Base-by-base conservation (phyloP, 2,888 invertebrate genomes). In the Anagyrus pseudococci region DNA sequence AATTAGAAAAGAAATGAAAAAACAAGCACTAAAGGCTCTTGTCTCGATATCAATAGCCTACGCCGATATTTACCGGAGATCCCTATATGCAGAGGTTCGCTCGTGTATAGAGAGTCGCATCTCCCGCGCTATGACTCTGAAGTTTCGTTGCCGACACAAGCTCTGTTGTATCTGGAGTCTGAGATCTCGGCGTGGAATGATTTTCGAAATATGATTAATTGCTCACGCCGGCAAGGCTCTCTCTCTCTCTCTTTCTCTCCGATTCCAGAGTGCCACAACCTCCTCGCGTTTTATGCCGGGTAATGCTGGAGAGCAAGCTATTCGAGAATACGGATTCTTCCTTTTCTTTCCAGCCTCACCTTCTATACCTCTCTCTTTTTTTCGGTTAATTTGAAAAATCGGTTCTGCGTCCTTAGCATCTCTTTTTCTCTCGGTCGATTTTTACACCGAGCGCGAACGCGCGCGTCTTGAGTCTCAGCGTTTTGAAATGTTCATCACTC, bases 131-230 rank as follows among this genome's bases (percentile, higher is more conserved):
- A 77, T 77, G 77, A 77, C 76, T 77, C 68, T 75, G 70, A 60
- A 74, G 71, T 76, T 77, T 77, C 71, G 71, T n/a, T 68, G 70
- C 71, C 66, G 68, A 67, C 68, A 61, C 50, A 67, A 56, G n/a
- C 72, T 68, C 73, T 66, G 66, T 64, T 71, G 71, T 79, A 80
- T 80, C 80, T 77, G 72, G 62, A 67, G 71, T 72, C 70, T 72
- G 74, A 74, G 79, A 80, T 80, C 80, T 80, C 75, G 69, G 72
- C 72, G 73, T 72, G 75, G 77, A 79, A 79, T 80, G 80, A 80
- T 80, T 80, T 79, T 80, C 77, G 76, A 80, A 80, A 80, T 80
- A 80, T 80, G 80, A 79, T 80, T 80, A 80, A 80, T 80, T 80
- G 79, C 76, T 72, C 58, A 43, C 49, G 54, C 56, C 29, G 53